Evolutionary conservation across 2,113 vertebrate genomes (phyloP), one percentile per base, ranked within the genome.

Genomic region (Tenrec ecaudatus): DNA sequence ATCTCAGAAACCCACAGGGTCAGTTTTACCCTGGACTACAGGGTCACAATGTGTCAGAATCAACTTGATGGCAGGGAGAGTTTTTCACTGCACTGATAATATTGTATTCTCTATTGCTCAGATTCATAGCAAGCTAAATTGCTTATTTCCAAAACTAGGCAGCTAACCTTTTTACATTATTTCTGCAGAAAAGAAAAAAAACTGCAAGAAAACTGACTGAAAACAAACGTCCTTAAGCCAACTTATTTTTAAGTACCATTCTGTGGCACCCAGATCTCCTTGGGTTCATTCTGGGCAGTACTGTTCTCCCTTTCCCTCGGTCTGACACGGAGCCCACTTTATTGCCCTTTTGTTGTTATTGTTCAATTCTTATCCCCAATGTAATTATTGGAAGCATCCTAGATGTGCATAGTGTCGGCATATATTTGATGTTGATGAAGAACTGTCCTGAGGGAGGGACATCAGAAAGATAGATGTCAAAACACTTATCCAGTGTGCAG

Each of bases 381-480:
- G 8, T 92, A 95, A 93, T 86, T 86, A 93, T 33, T 53, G 4
- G 27, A 79, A 68, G 33, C 16, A 71, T 84, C 38, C 36, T 82
- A 89, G 12, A 29, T 25, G 14, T 43, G 25, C 43, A 78, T 16
- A 40, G 31, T 57, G 29, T 78, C 47, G 80, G 16, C 47, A 20
- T 8, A 82, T 82, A 85, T 62, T 40, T 78, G 36, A 95, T 77
- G 69, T 85, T 81, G 31, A 66, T 2, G 84, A 86, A 96, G 25
- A 91, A 86, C 10, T 53, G 7, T 69, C 81, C 38, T 62, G 6
- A 88, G 40, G 31, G 71, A 91, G 47, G 36, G 75, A 80, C 0
- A 1, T 57, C 57, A 47, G 31, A 68, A 93, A 90, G 22, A 15
- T 33, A 68, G 27, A 88, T 43, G 17, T 71, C 57, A 82, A 91